Conservation (phyloP, 2,888 invertebrate species). For the Cataglyphis altisquamis region DNA sequence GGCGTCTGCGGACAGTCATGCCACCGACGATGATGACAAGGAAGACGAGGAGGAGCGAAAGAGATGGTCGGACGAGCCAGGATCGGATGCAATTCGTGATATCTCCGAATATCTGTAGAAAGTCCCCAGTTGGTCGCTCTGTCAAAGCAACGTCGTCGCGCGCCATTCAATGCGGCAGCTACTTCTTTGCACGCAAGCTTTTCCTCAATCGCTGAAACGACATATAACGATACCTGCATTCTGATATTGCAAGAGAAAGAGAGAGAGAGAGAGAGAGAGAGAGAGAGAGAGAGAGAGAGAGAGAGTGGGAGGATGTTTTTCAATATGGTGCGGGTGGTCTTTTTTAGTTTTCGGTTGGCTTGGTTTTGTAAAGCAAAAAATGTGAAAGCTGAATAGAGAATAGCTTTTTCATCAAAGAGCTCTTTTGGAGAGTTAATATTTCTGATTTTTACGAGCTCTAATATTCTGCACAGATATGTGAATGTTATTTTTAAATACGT, state of each 20-base stretch:
- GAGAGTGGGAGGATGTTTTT: not conserved
- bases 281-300: not conserved
- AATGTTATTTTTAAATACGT: not conserved
- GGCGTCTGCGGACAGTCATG: constrained; percentile 51
- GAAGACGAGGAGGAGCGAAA: not conserved
- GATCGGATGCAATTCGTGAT: constrained; percentile 46
- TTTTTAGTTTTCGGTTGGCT: constrained; percentile 5
- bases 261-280: not conserved
- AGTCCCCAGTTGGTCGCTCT: constrained; percentile 41
- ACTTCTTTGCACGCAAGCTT: constrained; percentile 33
- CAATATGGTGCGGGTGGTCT: not conserved
- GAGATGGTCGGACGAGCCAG: constrained; percentile 3
- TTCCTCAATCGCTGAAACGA: constrained; percentile 33
- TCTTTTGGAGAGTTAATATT: not conserved
- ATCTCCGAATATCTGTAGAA: constrained; percentile 50
- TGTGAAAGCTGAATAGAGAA: not conserved
- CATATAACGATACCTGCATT: constrained; percentile 28
- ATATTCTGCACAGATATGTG: not conserved
- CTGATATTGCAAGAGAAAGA: not conserved
- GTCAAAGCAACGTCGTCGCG: constrained; percentile 38
- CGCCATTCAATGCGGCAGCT: constrained; percentile 36
- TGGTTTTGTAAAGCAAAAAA: constrained; percentile 14
- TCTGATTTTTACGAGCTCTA: not conserved
- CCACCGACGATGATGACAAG: constrained; percentile 36
- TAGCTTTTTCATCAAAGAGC: constrained; percentile 16